Evolutionary conservation across 2,113 vertebrate species (phyloP).

Genomic region (Lampris incognitus): DNA sequence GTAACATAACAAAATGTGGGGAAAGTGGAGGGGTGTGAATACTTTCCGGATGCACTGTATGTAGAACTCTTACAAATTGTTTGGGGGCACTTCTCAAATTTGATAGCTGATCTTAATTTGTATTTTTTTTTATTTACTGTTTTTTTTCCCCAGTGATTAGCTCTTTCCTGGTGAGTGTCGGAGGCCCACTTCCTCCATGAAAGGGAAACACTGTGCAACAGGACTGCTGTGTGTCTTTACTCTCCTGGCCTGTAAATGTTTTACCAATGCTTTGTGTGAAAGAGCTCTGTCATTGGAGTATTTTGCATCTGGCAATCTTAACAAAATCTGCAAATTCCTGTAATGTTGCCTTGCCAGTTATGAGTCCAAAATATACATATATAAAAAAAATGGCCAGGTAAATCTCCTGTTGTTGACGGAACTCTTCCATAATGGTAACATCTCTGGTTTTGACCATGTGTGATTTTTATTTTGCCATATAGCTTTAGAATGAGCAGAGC

Average conservation of each 20-base stretch:
- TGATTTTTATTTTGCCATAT: constrained; percentile 65
- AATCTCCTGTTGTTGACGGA: constrained; percentile 56
- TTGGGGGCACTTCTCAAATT: constrained; percentile 1
- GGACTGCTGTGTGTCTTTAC: constrained; percentile 45
- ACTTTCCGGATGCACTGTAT: too few relatives aligned
- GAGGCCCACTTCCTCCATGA: constrained; percentile 50
- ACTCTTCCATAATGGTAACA: constrained; percentile 70
- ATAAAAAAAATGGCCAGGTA: not conserved
- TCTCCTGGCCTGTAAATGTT: constrained; percentile 52
- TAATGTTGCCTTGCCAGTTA: not conserved
- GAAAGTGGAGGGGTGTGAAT: too few relatives aligned
- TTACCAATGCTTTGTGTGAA: constrained; percentile 59
- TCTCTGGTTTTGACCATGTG: constrained; percentile 70
- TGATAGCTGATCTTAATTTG: not conserved
- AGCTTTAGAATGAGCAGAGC: constrained; percentile 71
- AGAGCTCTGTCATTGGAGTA: constrained; percentile 71
- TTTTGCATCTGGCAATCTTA: not conserved
- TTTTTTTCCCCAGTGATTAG: constrained; percentile 14
- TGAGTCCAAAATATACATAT: not conserved
- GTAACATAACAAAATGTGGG: too few relatives aligned
- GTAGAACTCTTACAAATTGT: not conserved
- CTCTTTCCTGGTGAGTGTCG: constrained; percentile 33
- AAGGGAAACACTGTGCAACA: not conserved
- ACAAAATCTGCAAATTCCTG: not conserved
- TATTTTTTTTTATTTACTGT: not conserved